A percentile compares a stretch with the other conserved stretches of the same genome.
phyloP scores from a whole-genome alignment of 2,113 vertebrate species.

The Phalacrocorax pelagicus region DNA sequence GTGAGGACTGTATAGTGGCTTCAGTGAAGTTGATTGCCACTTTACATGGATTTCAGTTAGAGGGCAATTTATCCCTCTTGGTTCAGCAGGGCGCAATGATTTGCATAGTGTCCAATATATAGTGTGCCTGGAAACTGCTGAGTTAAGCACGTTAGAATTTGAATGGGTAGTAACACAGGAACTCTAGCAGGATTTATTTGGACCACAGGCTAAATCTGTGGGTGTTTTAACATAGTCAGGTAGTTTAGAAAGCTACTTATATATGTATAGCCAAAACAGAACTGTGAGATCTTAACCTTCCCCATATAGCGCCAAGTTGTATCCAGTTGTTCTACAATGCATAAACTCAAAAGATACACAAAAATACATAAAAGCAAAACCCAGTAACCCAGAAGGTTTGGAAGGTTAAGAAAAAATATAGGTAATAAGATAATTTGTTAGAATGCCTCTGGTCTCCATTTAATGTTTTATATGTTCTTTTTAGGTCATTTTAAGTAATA shows the following conservation, averaged over 20 bases:
- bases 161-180: not conserved
- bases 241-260: not conserved
- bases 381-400: not conserved
- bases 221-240: not conserved
- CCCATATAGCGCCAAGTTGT: not conserved
- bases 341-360: not conserved
- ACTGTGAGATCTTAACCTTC: not conserved
- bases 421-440: constrained; percentile 28
- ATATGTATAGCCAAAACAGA: not conserved
- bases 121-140: not conserved
- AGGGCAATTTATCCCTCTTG: not conserved
- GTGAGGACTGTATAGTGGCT: not conserved
- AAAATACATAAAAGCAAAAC: not conserved
- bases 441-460: not conserved
- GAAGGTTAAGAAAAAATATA: not conserved
- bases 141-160: not conserved
- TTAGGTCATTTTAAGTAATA: constrained; percentile 16
- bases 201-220: not conserved
- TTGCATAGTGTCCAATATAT: rapidly evolving
- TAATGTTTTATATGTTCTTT: constrained; percentile 6
- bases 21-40: not conserved
- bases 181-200: not conserved
- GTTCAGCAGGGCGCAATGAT: not conserved
- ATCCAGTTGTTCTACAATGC: rapidly evolving
- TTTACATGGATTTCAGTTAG: not conserved